These are phyloP conservation scores for Hirudo medicinalis DNA, from an alignment of 1,140 invertebrate genomes.

Conservation along the genomic window DNA sequence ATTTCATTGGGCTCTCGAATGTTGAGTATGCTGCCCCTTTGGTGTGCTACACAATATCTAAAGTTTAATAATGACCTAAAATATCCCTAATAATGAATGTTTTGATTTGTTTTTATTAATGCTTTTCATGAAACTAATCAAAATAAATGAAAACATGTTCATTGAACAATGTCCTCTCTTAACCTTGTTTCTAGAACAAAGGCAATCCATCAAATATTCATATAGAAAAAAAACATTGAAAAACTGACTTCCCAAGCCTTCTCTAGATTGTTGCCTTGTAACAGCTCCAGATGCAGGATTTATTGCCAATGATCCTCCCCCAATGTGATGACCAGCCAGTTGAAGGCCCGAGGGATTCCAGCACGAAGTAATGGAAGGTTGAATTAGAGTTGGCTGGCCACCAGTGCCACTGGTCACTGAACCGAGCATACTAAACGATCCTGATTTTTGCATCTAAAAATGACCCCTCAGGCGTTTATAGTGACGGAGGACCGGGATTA, in stretches of 20 bases:
- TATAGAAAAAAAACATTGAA: neutral
- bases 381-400: constrained; percentile 9
- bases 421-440: neutral
- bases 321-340: neutral
- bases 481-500: too few species aligned
- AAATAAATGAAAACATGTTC: neutral
- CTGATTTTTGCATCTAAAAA: constrained; percentile 9
- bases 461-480: too few species aligned
- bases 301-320: neutral
- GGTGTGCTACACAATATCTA: neutral
- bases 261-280: constrained; percentile 5
- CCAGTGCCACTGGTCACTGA: constrained; percentile 8
- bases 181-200: neutral
- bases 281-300: neutral
- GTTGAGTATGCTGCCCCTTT: too few species aligned
- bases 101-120: too few species aligned
- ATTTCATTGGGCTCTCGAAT: too few species aligned
- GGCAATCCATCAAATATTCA: neutral
- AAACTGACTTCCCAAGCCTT: neutral
- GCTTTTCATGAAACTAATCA: neutral
- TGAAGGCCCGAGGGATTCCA: constrained; percentile 4
- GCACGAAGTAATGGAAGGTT: constrained; percentile 5
- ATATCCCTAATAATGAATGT: too few species aligned
- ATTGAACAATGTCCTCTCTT: neutral
- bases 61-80: neutral